Conservation (phyloP, 2,113 vertebrate species). For the Tretioscincus oriximinensis region DNA sequence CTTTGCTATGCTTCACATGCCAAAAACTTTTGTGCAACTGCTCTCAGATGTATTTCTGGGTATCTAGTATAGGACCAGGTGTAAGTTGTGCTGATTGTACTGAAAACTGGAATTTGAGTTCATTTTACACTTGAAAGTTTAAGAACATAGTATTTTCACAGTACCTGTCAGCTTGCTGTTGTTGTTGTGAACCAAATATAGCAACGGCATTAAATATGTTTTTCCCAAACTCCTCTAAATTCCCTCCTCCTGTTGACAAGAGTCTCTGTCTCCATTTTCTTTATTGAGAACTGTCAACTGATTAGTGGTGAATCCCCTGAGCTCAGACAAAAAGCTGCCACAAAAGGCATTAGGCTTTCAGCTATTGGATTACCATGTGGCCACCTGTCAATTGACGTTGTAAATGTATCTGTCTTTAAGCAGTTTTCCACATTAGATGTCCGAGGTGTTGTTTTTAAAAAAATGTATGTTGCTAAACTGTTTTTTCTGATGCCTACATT, state of each 20-base stretch:
- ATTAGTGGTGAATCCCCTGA: constrained; percentile 58
- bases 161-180: neutral
- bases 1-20: no score
- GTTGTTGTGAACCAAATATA: neutral
- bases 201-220: neutral
- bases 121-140: neutral
- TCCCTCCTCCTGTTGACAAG: neutral
- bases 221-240: neutral
- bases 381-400: constrained; percentile 61
- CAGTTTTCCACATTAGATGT: constrained; percentile 14
- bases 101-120: neutral
- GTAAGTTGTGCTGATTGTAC: neutral
- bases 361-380: constrained; percentile 63
- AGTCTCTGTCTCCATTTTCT: constrained; percentile 4
- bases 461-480: constrained; percentile 10
- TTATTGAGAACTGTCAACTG: constrained; percentile 52
- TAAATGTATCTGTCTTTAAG: constrained; percentile 36
- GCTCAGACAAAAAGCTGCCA: constrained; percentile 61
- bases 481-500: neutral
- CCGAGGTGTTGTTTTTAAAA: constrained; percentile 16
- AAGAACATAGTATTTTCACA: neutral
- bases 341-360: constrained; percentile 57
- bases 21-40: neutral
- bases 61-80: neutral
- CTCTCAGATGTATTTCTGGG: neutral